Evolutionary conservation across 1,140 invertebrate species (phyloP).

Genomic region (Drosophila rhopaloa): DNA sequence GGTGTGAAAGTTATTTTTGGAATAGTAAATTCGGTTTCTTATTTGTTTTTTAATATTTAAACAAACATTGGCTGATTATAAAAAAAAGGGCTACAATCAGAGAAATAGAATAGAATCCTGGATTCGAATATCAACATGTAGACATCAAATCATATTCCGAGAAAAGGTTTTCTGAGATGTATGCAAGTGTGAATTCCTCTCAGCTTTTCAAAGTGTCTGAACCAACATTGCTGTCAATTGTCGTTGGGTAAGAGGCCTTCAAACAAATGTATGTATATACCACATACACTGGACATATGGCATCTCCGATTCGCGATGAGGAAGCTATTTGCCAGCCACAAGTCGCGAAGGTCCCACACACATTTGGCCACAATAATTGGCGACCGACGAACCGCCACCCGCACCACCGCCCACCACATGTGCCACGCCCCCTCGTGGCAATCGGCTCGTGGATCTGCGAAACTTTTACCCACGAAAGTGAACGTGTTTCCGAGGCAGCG

Average conservation of each 20-base stretch:
- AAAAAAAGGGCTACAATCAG: too few relatives aligned
- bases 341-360: conserved; percentile 22
- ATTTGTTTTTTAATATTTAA: not conserved
- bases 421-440: conserved; percentile 4
- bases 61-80: too few relatives aligned
- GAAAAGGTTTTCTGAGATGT: not conserved
- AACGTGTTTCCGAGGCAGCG: conserved; percentile 61
- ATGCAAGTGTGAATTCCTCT: too few relatives aligned
- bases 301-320: conserved; percentile 28
- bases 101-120: too few relatives aligned
- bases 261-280: not conserved
- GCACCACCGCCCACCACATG: conserved; percentile 1
- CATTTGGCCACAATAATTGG: conserved; percentile 17
- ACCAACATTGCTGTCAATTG: conserved; percentile 2
- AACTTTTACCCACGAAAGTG: conserved; percentile 78
- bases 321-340: conserved; percentile 32
- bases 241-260: not conserved
- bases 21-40: not conserved
- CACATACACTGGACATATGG: not conserved
- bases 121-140: too few relatives aligned
- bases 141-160: too few relatives aligned
- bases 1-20: too few relatives aligned
- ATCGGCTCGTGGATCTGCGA: conserved; percentile 36
- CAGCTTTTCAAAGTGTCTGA: not conserved
- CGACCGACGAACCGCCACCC: conserved; percentile 5